Evolutionary conservation across 2,888 invertebrate genomes (phyloP).

Genomic region (Cheilosia impressa): DNA sequence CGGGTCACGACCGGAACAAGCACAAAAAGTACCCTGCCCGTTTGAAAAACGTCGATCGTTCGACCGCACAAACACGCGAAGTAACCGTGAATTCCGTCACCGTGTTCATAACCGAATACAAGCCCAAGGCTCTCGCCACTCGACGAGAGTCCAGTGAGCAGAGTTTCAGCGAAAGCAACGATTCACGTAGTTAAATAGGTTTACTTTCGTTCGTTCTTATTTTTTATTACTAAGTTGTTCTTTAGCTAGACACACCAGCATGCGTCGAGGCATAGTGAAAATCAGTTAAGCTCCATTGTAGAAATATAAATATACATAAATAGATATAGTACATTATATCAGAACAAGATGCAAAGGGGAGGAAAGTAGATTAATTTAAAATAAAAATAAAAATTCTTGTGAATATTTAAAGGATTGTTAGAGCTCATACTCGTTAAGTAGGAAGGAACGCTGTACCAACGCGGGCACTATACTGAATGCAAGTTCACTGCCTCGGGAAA

Average conservation of each 20-base stretch:
- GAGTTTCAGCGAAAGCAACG: constrained; percentile 84
- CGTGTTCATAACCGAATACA: constrained; percentile 98
- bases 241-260: constrained; percentile 77
- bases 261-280: constrained; percentile 76
- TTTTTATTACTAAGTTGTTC: constrained; percentile 2
- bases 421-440: constrained; percentile 48
- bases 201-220: constrained; percentile 10
- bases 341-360: constrained; percentile 53
- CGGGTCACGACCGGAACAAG: constrained; percentile 85
- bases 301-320: constrained; percentile 64
- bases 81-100: constrained; percentile 99
- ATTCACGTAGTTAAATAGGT: constrained; percentile 83
- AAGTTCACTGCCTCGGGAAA: constrained; percentile 69
- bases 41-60: constrained; percentile 96
- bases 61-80: constrained; percentile 95
- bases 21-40: constrained; percentile 89
- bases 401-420: constrained; percentile 54
- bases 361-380: constrained; percentile 67
- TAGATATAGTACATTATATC: constrained; percentile 52
- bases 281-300: constrained; percentile 70
- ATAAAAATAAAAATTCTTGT: constrained; percentile 38
- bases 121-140: constrained; percentile 87
- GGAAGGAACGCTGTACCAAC: constrained; percentile 35
- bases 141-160: constrained; percentile 83
- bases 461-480: constrained; percentile 35